Percentiles rank a stretch among this genome's conserved stretches.
These are phyloP conservation scores for Xylocampa areola DNA, from an alignment of 2,888 invertebrate species.

Conservation along the genomic window DNA sequence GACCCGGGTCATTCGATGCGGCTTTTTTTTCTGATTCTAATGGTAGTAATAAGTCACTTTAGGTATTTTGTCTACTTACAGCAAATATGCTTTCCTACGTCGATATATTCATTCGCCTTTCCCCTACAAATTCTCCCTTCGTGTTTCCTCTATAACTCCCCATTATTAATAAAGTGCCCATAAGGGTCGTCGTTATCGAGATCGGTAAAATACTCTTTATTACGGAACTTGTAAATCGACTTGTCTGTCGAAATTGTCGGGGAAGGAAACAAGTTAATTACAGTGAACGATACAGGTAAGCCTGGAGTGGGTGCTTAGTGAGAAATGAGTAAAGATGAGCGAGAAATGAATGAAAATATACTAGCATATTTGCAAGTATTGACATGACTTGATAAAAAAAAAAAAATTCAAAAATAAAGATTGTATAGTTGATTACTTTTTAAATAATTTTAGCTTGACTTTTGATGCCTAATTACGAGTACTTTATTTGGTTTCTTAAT, in stretches of 20 bases:
- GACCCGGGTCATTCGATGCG: too few relatives aligned
- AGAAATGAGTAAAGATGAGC: background rate
- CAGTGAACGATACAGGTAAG: slow-evolving; percentile 12
- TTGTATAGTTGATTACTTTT: too few relatives aligned
- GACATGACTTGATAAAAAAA: too few relatives aligned
- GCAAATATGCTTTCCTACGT: slow-evolving; percentile 6
- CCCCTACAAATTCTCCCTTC: background rate
- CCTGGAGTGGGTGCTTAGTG: background rate
- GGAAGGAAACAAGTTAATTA: slow-evolving; percentile 33
- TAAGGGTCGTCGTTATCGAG: slow-evolving; percentile 3
- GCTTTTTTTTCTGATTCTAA: too few relatives aligned
- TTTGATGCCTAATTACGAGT: too few relatives aligned
- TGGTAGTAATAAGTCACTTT: too few relatives aligned
- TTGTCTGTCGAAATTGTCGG: slow-evolving; percentile 11
- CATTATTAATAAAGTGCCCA: slow-evolving; percentile 24
- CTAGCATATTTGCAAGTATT: too few relatives aligned
- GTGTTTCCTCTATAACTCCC: slow-evolving; percentile 8
- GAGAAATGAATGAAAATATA: slow-evolving; percentile 1
- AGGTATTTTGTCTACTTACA: too few relatives aligned
- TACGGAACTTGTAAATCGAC: slow-evolving; percentile 28
- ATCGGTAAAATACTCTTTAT: slow-evolving; percentile 20
- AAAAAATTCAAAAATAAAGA: too few relatives aligned
- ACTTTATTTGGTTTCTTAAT: too few relatives aligned
- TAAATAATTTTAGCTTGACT: too few relatives aligned
- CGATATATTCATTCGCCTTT: background rate